phyloP scores from a whole-genome alignment of 2,888 invertebrate species.

The Cephus rjabovi region DNA sequence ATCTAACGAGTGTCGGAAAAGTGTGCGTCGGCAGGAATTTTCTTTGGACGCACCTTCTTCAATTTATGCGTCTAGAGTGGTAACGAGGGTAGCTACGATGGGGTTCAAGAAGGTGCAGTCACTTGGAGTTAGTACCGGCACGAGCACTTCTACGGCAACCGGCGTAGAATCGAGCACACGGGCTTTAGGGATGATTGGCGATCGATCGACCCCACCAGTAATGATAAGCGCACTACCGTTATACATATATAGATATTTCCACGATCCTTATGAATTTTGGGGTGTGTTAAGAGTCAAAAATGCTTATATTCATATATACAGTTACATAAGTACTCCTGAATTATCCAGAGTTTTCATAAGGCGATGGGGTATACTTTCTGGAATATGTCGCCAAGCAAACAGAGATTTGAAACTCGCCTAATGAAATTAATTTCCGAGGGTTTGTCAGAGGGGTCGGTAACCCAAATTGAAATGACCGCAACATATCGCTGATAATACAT shows the following conservation, averaged over 20 bases:
- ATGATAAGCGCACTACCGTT: background rate
- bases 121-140: background rate
- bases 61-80: constrained; percentile 47
- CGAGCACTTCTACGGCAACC: background rate
- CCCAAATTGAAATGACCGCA: constrained; percentile 21
- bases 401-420: constrained; percentile 9
- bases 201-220: background rate
- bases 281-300: background rate
- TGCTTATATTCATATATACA: background rate
- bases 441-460: constrained; percentile 4
- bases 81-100: constrained; percentile 33
- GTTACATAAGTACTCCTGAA: background rate
- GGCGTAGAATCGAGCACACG: background rate
- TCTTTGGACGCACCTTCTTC: constrained; percentile 36
- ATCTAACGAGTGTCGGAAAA: constrained; percentile 43
- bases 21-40: constrained; percentile 27
- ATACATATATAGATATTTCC: background rate
- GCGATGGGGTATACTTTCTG: background rate
- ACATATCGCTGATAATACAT: constrained; percentile 23
- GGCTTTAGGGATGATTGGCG: background rate
- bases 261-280: background rate
- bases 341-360: background rate
- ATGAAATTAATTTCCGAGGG: constrained; percentile 13
- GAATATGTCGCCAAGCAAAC: background rate
- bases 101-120: background rate